These are phyloP conservation scores for Corvus cornix DNA, from an alignment of 2,113 vertebrate species.

Conservation along the genomic window DNA sequence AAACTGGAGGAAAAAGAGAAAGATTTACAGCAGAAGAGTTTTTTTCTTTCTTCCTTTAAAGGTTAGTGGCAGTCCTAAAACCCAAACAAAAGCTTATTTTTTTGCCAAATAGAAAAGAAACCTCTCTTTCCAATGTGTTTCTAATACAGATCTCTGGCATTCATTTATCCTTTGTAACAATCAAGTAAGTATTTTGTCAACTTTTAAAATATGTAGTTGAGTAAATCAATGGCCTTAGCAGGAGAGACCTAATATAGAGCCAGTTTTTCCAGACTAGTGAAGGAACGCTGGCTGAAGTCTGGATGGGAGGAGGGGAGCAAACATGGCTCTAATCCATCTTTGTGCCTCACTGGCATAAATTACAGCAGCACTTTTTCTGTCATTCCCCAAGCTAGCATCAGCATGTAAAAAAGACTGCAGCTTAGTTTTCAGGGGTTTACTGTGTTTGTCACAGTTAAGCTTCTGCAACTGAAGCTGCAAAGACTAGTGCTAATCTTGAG, in stretches of 20 bases:
- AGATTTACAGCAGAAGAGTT: not conserved
- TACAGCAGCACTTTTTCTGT: slow-evolving; percentile 50
- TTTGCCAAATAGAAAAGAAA: slow-evolving; percentile 19
- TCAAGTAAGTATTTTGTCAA: slow-evolving; percentile 51
- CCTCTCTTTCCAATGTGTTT: slow-evolving; percentile 44
- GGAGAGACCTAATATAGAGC: slow-evolving; percentile 39
- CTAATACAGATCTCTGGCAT: slow-evolving; percentile 56
- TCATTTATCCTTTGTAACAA: slow-evolving; percentile 49
- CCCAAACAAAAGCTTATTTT: slow-evolving; percentile 19
- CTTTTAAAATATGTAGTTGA: slow-evolving; percentile 31
- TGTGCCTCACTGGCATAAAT: slow-evolving; percentile 59
- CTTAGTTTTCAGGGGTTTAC: slow-evolving; percentile 31
- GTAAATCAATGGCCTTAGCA: slow-evolving; percentile 63
- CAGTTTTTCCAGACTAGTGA: slow-evolving; percentile 48
- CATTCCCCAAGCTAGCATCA: not conserved
- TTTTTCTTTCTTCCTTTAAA: not conserved
- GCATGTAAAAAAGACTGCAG: slow-evolving; percentile 29
- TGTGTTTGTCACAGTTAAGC: slow-evolving; percentile 18
- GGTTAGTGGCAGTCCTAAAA: not conserved
- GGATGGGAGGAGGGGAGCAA: slow-evolving; percentile 49
- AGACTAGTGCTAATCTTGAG: not conserved
- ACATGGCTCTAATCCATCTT: slow-evolving; percentile 56
- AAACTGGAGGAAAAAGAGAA: not conserved
- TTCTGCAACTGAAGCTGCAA: slow-evolving; percentile 4
- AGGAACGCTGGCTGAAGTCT: slow-evolving; percentile 30